These are phyloP conservation scores for Drepana arcuata DNA, from an alignment of 1,140 invertebrate genomes.

Conservation along the genomic window DNA sequence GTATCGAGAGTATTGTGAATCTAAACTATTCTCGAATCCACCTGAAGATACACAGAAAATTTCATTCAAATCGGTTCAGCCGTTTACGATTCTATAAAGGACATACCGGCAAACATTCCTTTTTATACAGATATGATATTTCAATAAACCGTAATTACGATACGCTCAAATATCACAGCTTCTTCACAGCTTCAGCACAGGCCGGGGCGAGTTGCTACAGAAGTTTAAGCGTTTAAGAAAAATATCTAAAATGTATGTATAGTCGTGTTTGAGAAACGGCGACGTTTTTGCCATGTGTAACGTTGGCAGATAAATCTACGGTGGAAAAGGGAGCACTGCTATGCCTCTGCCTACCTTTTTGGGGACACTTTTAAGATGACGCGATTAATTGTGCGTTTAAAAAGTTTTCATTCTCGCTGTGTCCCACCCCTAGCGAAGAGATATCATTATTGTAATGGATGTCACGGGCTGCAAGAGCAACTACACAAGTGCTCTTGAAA, in stretches of 20 bases:
- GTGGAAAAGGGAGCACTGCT: not conserved
- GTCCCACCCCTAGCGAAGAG: constrained; percentile 36
- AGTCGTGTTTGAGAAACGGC: not conserved
- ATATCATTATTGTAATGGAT: constrained; percentile 67
- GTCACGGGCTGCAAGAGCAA: constrained; percentile 63
- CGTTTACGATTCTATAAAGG: not conserved
- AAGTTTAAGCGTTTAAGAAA: not conserved
- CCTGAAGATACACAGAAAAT: no score
- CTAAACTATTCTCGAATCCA: no score
- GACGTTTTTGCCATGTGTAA: not conserved
- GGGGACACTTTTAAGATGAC: not conserved
- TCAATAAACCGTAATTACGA: not conserved
- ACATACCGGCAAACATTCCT: not conserved
- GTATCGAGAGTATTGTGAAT: no score
- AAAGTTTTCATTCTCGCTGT: not conserved
- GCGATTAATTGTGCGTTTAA: not conserved
- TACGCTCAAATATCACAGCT: not conserved
- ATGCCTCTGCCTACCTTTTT: not conserved
- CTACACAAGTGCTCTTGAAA: constrained; percentile 52
- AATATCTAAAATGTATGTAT: not conserved
- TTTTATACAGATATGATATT: not conserved
- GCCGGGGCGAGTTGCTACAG: not conserved
- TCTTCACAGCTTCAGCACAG: not conserved
- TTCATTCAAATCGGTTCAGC: not conserved
- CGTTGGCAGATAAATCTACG: not conserved